Evolutionary conservation across 2,113 vertebrate genomes (phyloP), one percentile per base, ranked within the genome.

Genomic region (Abramis brama): DNA sequence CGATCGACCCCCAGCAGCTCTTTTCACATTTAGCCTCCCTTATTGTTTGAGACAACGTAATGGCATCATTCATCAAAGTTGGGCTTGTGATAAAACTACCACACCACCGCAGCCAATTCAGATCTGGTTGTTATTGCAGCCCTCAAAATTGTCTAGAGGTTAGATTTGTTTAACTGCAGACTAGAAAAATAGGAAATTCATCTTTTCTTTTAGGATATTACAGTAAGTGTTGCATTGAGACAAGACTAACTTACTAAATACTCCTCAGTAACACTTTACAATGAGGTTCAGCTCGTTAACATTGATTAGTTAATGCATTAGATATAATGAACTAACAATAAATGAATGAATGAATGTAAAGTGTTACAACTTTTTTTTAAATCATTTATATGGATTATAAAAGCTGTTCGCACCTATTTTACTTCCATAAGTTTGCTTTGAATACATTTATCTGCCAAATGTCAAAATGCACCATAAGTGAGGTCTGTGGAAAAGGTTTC

Each of bases 21-120:
- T 86, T 27, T 15, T 60, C 85, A 74, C 85, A 86, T 80, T 82
- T 86, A 73, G 25, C 66, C 84, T 71, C 84, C 50, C 77, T 85
- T 68, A 80, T 79, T 71, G 84, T 79, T 47, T 47, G 52, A 73
- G 39, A 86, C 77, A 59, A 71, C 7, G 30, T 30, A 81, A 86
- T 73, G 66, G 66, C 68, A 79, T 79, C 77, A 80, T 86, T 86
- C 52, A 86, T 86, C 66, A 86, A 86, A 81, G 45, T 23, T 80
- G 39, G 25, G 52, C 68, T 79, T 82, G 62, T 82, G 36, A 70
- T 59, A 74, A 59, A 60, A 74, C 66, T 75, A 30, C 62, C 62
- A 71, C 23, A 45, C 10, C 55, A 64, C 71, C 4, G 4, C 17
- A 43, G 2, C 1, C 23, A 47, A 33, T 71, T 43, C 52, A 81